These are phyloP conservation scores for Ectobius pallidus DNA, from an alignment of 2,888 invertebrate species.

Conservation along the genomic window DNA sequence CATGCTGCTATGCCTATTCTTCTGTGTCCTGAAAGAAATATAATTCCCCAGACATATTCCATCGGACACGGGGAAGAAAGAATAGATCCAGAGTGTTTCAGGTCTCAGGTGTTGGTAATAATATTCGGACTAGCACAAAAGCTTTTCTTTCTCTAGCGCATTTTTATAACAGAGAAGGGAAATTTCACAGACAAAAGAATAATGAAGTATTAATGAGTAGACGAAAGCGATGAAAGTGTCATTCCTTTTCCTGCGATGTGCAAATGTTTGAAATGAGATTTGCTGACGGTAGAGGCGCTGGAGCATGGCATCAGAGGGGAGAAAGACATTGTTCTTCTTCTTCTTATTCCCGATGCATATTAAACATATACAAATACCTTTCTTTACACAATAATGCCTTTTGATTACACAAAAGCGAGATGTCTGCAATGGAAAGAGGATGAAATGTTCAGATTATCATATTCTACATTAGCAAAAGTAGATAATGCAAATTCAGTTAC, in stretches of 20 bases:
- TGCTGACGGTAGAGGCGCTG: background rate
- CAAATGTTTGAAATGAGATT: slow-evolving; percentile 19
- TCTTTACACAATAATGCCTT: background rate
- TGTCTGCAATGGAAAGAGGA: no score
- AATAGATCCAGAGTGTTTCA: no score
- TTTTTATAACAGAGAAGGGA: background rate
- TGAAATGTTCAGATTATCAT: no score
- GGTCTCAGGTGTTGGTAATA: background rate
- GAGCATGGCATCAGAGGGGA: background rate
- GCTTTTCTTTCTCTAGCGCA: no score
- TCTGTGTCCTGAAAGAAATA: no score
- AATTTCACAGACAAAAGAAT: background rate
- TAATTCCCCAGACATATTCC: no score
- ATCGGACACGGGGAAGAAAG: no score
- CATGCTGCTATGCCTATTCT: no score
- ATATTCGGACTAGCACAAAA: background rate
- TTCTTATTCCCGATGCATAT: background rate
- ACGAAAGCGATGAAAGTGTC: background rate
- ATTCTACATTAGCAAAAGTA: no score
- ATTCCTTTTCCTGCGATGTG: slow-evolving; percentile 13
- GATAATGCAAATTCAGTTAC: no score
- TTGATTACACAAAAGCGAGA: no score
- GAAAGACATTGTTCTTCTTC: background rate
- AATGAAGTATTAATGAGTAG: slow-evolving; percentile 6
- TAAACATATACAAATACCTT: background rate